Base-by-base conservation (phyloP, 2,888 invertebrate species). In the Vandiemenella viatica region DNA sequence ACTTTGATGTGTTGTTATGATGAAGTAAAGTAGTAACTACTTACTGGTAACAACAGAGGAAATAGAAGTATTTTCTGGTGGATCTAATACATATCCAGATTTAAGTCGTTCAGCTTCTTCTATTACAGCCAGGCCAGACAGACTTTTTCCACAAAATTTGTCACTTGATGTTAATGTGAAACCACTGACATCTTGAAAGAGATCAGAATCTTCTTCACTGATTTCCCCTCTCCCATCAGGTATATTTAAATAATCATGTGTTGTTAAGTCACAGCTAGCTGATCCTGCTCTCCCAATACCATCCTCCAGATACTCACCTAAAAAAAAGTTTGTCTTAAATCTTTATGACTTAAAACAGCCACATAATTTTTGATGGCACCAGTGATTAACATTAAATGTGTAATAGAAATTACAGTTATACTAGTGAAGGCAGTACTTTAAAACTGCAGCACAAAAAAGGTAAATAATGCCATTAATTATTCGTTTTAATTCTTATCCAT, bases 221-320 rank as follows among this genome's bases (percentile, higher is more conserved):
- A 41, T 48, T 13, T 45, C 50, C 10, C 44, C 22, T 20, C 42
- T 18, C 8, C 70, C 61, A 69, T 51, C 13, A 64, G 61, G 58
- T 69, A 71, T 22, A 61, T 66, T 0, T 66, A 67, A 38, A 70
- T 56, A 44, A 67, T 67, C 0, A 67, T 51, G 43, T 68, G 50
- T 26, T 21, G 10, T 42, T 18, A 48, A 22, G 32, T 50, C 50
- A 37, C 50, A 50, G 16, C 48, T 38, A 13, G 44, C 40, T 8
- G 48, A 42, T 2, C 50, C 50, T 7, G 50, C 45, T 16, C 50
- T 37, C 6, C 50, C 50, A 15, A 50, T 42, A 3, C 50, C 50
- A 10, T 50, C 50, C 7, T 44, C 32, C 20, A 50, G 32, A 21
- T 50, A 40, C 4, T 15, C 41, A 5, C 49, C 49, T 49, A 17